These are phyloP conservation scores for Epistrophe grossulariae DNA, from an alignment of 2,888 invertebrate genomes.

Conservation along the genomic window DNA sequence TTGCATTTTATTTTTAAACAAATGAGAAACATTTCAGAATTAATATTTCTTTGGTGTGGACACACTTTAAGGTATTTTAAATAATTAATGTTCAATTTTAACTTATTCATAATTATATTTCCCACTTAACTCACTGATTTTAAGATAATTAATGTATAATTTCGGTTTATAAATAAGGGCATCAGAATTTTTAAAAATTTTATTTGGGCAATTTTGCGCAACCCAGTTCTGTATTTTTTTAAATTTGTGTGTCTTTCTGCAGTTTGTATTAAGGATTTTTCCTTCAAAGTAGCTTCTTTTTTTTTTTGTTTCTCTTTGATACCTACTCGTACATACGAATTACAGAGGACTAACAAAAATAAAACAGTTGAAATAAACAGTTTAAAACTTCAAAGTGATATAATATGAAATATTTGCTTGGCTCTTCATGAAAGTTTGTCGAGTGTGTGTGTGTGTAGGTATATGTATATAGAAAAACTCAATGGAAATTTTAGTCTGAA, in stretches of 20 bases:
- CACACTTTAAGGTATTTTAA: too few relatives aligned
- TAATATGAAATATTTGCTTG: slow-evolving; percentile 31
- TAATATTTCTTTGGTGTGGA: too few relatives aligned
- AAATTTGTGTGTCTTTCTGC: neutral
- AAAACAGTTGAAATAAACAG: neutral
- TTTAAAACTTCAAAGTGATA: slow-evolving; percentile 31
- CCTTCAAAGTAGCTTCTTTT: neutral
- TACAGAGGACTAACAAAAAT: neutral
- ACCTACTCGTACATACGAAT: neutral
- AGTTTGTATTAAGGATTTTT: neutral
- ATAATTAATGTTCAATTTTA: too few relatives aligned
- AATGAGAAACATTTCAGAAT: too few relatives aligned
- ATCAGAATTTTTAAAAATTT: too few relatives aligned
- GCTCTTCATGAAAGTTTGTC: slow-evolving; percentile 10
- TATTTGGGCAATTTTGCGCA: neutral
- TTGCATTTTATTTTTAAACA: too few relatives aligned
- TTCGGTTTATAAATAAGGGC: too few relatives aligned
- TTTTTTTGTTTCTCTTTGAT: neutral
- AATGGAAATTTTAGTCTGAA: slow-evolving; percentile 17
- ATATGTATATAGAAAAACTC: neutral
- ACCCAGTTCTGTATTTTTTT: neutral
- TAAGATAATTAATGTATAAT: too few relatives aligned
- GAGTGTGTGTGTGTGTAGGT: neutral
- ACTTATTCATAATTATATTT: too few relatives aligned
- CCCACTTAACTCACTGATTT: too few relatives aligned